phyloP scores from a whole-genome alignment of 2,888 invertebrate genomes.

The Linhomoeus sp. region DNA sequence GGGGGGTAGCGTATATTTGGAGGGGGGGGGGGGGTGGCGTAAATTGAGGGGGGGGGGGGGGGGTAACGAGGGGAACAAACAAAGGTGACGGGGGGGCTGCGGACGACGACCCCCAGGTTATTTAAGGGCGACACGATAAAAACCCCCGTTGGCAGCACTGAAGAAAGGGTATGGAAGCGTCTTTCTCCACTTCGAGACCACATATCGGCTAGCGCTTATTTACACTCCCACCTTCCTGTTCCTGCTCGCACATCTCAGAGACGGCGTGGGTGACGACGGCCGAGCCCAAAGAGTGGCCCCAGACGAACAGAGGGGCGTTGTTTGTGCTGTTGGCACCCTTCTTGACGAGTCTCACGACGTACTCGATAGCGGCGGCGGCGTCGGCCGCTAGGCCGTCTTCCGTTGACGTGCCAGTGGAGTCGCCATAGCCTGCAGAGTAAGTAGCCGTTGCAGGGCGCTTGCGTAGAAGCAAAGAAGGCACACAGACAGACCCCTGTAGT shows the following conservation, averaged over 20 bases:
- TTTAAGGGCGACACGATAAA: conserved; percentile 83
- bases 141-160: conserved; percentile 28
- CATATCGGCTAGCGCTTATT: too few species aligned
- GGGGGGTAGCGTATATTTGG: too few species aligned
- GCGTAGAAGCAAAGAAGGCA: too few species aligned
- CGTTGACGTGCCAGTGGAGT: conserved; percentile 35
- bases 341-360: conserved; percentile 45
- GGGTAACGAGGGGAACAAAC: conserved; percentile 14
- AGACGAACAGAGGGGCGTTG: conserved; percentile 48
- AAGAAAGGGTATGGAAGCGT: background rate
- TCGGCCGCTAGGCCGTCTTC: conserved; percentile 69
- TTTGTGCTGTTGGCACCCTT: too few species aligned
- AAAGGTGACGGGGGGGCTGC: conserved; percentile 49
- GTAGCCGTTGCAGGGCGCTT: too few species aligned
- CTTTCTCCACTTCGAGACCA: too few species aligned
- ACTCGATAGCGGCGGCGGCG: conserved; percentile 52
- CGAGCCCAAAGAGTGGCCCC: conserved; percentile 83
- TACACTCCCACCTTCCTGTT: too few species aligned
- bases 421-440: conserved; percentile 40
- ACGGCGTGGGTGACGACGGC: conserved; percentile 19
- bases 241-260: background rate
- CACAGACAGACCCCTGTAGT: conserved; percentile 48
- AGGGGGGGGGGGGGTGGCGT: too few species aligned
- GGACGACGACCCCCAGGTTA: conserved; percentile 66
- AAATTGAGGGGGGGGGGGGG: background rate